phyloP scores from a whole-genome alignment of 2,888 invertebrate genomes.

The Parochlus steinenii region DNA sequence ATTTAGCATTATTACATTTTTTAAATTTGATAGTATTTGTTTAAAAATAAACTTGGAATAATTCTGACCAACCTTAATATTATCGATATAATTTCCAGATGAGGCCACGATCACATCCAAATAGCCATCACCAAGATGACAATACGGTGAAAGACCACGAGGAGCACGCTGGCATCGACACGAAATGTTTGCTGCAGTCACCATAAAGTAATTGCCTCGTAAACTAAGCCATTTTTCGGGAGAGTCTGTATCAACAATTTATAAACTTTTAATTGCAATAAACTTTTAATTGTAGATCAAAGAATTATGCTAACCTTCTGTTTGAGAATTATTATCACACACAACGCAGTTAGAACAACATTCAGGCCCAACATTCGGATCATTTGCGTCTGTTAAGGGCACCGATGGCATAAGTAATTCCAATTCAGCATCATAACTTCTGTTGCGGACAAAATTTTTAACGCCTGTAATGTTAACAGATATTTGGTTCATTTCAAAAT shows the following conservation, averaged over 20 bases:
- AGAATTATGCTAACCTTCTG: slow-evolving; percentile 14
- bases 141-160: slow-evolving; percentile 58
- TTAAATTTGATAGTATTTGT: slow-evolving; percentile 35
- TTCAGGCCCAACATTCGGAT: slow-evolving; percentile 29
- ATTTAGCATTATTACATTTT: no score
- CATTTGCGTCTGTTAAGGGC: slow-evolving; percentile 18
- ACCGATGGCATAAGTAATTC: slow-evolving; percentile 31
- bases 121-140: slow-evolving; percentile 66
- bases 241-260: slow-evolving; percentile 1
- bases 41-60: slow-evolving; percentile 43
- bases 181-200: slow-evolving; percentile 59
- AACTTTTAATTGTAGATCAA: slow-evolving; percentile 15
- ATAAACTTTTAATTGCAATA: slow-evolving; percentile 11
- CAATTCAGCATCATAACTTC: slow-evolving; percentile 46
- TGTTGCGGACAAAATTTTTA: slow-evolving; percentile 43
- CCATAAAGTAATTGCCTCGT: slow-evolving; percentile 35
- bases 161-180: slow-evolving; percentile 60
- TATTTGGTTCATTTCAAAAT: not conserved
- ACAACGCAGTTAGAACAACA: slow-evolving; percentile 36
- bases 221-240: not conserved
- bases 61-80: slow-evolving; percentile 47
- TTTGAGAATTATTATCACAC: slow-evolving; percentile 20
- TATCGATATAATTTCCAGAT: slow-evolving; percentile 53
- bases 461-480: no score
- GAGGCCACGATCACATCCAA: slow-evolving; percentile 58